These are phyloP conservation scores for Cisticola juncidis DNA, from an alignment of 2,113 vertebrate genomes.

Conservation along the genomic window DNA sequence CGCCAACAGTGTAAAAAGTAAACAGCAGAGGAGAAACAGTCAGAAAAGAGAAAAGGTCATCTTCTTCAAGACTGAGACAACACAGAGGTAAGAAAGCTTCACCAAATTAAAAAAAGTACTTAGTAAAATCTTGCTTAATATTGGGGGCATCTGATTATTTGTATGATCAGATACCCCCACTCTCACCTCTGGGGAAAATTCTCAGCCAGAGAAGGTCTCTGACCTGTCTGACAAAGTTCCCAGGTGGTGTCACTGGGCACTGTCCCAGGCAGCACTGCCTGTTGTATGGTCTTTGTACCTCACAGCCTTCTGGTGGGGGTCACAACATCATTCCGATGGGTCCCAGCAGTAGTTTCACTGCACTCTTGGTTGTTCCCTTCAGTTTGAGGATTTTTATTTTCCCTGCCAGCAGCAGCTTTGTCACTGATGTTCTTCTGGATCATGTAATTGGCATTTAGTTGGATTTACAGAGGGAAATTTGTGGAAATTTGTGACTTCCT, in stretches of 20 bases:
- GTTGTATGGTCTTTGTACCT: neutral
- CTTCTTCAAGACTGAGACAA: neutral
- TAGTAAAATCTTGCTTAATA: neutral
- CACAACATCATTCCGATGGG: accelerated
- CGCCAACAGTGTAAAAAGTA: accelerated
- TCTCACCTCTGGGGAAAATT: neutral
- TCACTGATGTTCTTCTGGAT: neutral
- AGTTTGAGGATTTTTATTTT: neutral
- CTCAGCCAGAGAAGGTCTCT: neutral
- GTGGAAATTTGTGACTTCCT: neutral
- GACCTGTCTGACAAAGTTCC: neutral
- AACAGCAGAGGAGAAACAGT: neutral
- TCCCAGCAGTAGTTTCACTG: neutral
- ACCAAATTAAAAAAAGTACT: neutral
- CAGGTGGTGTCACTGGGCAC: neutral
- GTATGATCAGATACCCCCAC: neutral
- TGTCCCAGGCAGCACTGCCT: neutral
- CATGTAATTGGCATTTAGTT: neutral
- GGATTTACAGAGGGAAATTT: neutral
- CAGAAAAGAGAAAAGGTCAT: neutral
- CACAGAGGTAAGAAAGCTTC: constrained; percentile 39
- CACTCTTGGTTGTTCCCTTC: neutral
- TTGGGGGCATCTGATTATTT: neutral
- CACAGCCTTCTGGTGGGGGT: accelerated
- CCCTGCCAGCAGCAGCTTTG: neutral